These are phyloP conservation scores for Apocrypta bakeri DNA, from an alignment of 1,140 invertebrate species.

Conservation along the genomic window DNA sequence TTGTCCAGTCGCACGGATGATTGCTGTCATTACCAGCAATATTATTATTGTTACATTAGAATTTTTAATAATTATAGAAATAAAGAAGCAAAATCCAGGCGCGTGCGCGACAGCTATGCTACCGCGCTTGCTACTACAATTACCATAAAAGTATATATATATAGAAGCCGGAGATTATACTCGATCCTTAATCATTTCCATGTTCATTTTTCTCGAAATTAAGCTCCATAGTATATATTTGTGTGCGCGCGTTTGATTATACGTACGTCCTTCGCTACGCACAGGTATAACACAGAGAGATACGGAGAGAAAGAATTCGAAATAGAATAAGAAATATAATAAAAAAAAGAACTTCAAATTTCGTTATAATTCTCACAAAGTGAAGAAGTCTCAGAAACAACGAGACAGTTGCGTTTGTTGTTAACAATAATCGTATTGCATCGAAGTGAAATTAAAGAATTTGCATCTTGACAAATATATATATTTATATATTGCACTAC, in stretches of 20 bases:
- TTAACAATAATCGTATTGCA: neutral
- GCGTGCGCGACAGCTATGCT: neutral
- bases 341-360: neutral
- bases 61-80: constrained; percentile 50
- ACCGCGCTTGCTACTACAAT: constrained; percentile 12
- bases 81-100: constrained; percentile 18
- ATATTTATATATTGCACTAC: too few relatives aligned
- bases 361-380: neutral
- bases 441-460: constrained; percentile 46
- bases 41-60: constrained; percentile 52
- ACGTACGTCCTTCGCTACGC: neutral
- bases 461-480: neutral
- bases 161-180: constrained; percentile 26
- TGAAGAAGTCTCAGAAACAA: too few relatives aligned
- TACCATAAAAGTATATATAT: constrained; percentile 44
- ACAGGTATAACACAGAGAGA: neutral
- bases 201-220: constrained; percentile 29
- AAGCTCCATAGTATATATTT: neutral
- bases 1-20: constrained; percentile 1
- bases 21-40: constrained; percentile 46
- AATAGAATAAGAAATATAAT: neutral
- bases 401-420: neutral
- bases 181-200: constrained; percentile 46
- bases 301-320: neutral
- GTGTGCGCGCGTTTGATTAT: neutral